Evolutionary conservation across 2,797 vertebrate genomes (phyloP).

Genomic region (Pseudochirops cupreus): DNA sequence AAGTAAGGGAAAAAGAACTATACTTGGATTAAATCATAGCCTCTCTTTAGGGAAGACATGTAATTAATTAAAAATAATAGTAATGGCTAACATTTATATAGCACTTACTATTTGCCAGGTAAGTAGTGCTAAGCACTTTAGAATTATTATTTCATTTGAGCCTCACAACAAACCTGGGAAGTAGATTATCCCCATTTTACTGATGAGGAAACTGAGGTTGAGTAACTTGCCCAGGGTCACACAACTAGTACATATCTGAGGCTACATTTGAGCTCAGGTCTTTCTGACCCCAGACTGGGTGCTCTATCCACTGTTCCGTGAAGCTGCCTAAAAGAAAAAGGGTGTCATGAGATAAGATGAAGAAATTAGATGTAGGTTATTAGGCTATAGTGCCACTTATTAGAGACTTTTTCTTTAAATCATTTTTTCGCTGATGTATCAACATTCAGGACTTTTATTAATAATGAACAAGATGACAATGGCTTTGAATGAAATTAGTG

Average conservation of each 20-base stretch:
- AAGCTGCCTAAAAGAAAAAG: background rate
- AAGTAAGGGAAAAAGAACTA: constrained; percentile 43
- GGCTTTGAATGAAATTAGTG: background rate
- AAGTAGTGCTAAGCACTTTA: background rate
- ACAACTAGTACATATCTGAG: background rate
- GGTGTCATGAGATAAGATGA: background rate
- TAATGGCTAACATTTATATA: background rate
- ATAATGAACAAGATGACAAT: background rate
- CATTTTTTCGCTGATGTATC: background rate
- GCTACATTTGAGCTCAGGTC: background rate
- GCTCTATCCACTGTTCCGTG: background rate
- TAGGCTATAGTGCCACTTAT: background rate
- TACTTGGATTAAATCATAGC: background rate
- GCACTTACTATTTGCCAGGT: background rate
- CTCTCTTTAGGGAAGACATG: background rate
- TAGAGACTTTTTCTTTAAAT: background rate
- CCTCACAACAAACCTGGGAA: background rate
- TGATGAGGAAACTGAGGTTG: background rate
- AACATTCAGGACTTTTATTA: background rate
- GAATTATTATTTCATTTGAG: background rate
- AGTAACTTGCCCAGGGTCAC: background rate
- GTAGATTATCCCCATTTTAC: background rate
- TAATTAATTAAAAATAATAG: background rate
- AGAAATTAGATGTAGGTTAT: background rate
- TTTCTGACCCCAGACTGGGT: background rate